Percentiles rank a stretch among this genome's conserved stretches.
These are phyloP conservation scores for Gymnodraco acuticeps DNA, from an alignment of 2,797 vertebrate genomes.

Conservation along the genomic window DNA sequence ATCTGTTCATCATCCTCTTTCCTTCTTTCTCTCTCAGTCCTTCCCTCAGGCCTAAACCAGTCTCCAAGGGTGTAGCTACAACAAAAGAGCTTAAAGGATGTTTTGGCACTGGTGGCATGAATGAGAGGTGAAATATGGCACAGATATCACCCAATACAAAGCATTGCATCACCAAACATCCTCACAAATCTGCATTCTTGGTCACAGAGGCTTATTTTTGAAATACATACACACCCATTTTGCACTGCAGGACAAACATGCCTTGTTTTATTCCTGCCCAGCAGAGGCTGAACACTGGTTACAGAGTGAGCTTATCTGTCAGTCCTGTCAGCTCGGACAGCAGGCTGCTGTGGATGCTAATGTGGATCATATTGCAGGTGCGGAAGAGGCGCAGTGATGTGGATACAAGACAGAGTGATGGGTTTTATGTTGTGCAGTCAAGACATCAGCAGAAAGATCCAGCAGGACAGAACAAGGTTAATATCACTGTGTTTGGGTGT, in stretches of 20 bases:
- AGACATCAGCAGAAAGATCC: constrained; percentile 23
- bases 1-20: constrained; percentile 31
- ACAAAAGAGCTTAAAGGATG: constrained; percentile 48
- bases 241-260: constrained; percentile 34
- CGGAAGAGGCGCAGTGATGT: constrained; percentile 58
- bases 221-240: constrained; percentile 45
- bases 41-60: constrained; percentile 36
- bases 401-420: constrained; percentile 61
- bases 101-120: constrained; percentile 19
- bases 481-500: constrained; percentile 39
- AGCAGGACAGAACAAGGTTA: constrained; percentile 49
- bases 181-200: constrained; percentile 37
- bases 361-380: constrained; percentile 74
- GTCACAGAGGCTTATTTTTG: constrained; percentile 42
- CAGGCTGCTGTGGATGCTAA: constrained; percentile 66
- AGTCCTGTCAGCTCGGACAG: constrained; percentile 57
- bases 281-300: constrained; percentile 65
- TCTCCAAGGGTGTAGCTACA: constrained; percentile 43
- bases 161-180: constrained; percentile 13
- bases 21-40: constrained; percentile 38
- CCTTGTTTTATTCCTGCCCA: constrained; percentile 33
- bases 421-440: constrained; percentile 55
- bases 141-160: constrained; percentile 43
- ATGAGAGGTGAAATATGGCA: constrained; percentile 34
- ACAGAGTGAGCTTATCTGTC: constrained; percentile 72